Conservation (phyloP, 2,113 vertebrate genomes). For the Hippocampus guttulatus region DNA sequence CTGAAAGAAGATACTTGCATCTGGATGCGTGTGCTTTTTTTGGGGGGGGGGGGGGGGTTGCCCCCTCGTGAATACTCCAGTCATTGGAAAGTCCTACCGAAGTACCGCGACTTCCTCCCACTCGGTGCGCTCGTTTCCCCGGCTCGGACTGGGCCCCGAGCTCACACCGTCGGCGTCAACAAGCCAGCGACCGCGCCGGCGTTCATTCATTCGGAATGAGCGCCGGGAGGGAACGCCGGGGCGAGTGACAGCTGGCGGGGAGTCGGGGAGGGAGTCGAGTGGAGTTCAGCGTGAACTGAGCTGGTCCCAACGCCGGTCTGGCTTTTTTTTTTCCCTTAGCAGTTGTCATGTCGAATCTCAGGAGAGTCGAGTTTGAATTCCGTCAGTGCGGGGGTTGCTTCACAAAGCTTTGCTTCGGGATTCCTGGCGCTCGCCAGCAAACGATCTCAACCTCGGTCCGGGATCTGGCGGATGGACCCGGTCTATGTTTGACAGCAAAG, state of each 20-base stretch:
- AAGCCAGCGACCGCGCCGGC: conserved; percentile 28
- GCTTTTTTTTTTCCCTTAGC: not conserved
- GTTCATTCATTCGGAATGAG: conserved; percentile 55
- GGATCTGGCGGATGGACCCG: not conserved
- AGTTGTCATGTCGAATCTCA: not conserved
- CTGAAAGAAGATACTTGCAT: not conserved
- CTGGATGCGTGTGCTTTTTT: not conserved
- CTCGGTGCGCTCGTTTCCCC: not conserved
- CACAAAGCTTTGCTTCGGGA: not conserved
- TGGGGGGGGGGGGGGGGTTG: not conserved
- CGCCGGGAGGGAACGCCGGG: conserved; percentile 14
- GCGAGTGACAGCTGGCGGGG: conserved; percentile 44
- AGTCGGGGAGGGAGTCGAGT: conserved; percentile 12
- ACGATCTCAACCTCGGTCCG: not conserved
- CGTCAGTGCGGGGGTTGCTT: not conserved
- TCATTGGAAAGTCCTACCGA: not conserved
- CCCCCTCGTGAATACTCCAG: not conserved
- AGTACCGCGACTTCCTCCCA: not conserved
- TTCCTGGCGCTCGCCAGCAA: not conserved
- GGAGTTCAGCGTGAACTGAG: conserved; percentile 22
- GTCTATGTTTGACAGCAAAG: not conserved
- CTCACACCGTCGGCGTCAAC: conserved; percentile 13
- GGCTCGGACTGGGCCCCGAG: conserved; percentile 16
- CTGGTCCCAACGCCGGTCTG: not conserved
- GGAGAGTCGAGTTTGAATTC: not conserved